Conservation (phyloP, 2,797 vertebrate species). For the Poecilia gillii region DNA sequence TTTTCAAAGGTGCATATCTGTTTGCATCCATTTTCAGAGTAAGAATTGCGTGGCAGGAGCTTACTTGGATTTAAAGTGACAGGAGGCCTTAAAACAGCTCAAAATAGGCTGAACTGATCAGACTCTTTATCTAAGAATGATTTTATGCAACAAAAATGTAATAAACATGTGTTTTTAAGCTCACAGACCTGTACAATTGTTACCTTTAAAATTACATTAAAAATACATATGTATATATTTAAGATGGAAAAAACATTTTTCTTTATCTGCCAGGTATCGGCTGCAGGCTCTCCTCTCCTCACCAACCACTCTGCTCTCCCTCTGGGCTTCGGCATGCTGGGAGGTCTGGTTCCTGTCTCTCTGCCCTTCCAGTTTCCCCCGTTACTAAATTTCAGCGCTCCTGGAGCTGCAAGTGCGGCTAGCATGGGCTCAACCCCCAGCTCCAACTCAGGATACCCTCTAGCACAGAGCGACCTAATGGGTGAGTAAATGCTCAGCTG, state of each 20-base stretch:
- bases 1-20: too few relatives aligned
- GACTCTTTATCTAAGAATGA: too few relatives aligned
- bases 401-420: conserved; percentile 70
- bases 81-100: too few relatives aligned
- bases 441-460: conserved; percentile 94
- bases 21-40: neutral
- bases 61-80: too few relatives aligned
- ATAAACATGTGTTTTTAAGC: too few relatives aligned
- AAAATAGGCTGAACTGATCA: too few relatives aligned
- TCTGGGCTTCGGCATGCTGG: conserved; percentile 95
- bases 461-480: conserved; percentile 91
- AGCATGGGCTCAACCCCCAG: conserved; percentile 89
- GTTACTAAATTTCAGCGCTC: conserved; percentile 89
- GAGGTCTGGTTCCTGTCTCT: conserved; percentile 95
- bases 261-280: conserved; percentile 73
- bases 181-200: too few relatives aligned
- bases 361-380: conserved; percentile 96
- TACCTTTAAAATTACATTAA: too few relatives aligned
- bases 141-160: too few relatives aligned
- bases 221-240: too few relatives aligned
- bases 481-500: conserved; percentile 49
- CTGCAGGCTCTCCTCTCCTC: conserved; percentile 86
- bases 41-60: too few relatives aligned
- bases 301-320: conserved; percentile 90
- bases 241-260: neutral